A percentile compares a stretch with the other conserved stretches of the same genome.
phyloP scores from a whole-genome alignment of 2,888 invertebrate species.

The Furcula furcula region DNA sequence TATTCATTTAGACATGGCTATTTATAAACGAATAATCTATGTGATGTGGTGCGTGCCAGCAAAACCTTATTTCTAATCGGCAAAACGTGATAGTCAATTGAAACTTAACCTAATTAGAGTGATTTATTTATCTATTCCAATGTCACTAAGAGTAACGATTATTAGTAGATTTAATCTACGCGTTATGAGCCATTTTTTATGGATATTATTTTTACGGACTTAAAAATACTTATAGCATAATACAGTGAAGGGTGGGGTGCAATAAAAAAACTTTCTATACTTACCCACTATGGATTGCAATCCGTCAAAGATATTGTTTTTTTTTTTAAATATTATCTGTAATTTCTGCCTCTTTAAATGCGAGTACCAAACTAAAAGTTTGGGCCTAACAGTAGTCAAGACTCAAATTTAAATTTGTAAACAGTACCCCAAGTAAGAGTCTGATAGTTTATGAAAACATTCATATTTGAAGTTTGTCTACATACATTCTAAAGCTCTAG shows the following conservation, averaged over 20 bases:
- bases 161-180: slow-evolving; percentile 74
- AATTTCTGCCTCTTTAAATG: no score
- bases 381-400: no score
- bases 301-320: slow-evolving; percentile 19
- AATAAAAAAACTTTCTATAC: slow-evolving; percentile 46
- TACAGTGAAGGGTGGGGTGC: slow-evolving; percentile 50
- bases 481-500: no score
- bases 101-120: slow-evolving; percentile 55
- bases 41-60: slow-evolving; percentile 33
- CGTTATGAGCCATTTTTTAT: slow-evolving; percentile 34
- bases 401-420: no score
- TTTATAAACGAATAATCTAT: neutral
- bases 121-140: slow-evolving; percentile 52
- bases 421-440: no score
- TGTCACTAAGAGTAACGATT: slow-evolving; percentile 46
- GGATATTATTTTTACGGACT: slow-evolving; percentile 44
- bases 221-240: slow-evolving; percentile 52
- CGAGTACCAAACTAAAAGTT: no score
- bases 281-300: slow-evolving; percentile 45
- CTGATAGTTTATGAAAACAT: no score
- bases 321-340: neutral
- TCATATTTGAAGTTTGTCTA: no score
- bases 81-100: slow-evolving; percentile 28
- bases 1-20: neutral
- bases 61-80: slow-evolving; percentile 35